Evolutionary conservation across 2,888 invertebrate genomes (phyloP).

Genomic region (Drosophila nigricruria): DNA sequence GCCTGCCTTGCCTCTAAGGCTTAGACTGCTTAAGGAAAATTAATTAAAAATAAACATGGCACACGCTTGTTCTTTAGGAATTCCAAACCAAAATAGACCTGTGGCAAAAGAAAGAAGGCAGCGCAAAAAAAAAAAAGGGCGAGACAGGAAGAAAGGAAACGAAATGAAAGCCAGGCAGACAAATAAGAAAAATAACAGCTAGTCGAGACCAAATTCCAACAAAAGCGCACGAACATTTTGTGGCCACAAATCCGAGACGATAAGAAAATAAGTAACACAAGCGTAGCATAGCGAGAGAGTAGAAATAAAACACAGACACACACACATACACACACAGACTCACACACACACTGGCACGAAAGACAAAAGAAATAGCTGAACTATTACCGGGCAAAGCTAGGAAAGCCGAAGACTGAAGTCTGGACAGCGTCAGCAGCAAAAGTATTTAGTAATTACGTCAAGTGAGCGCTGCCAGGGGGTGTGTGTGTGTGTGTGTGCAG

Average conservation of each 20-base stretch:
- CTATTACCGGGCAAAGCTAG: constrained; percentile 28
- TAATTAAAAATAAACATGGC: constrained; percentile 81
- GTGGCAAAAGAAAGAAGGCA: constrained; percentile 41
- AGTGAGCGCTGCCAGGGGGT: constrained; percentile 12
- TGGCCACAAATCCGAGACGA: constrained; percentile 79
- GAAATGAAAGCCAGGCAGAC: constrained; percentile 55
- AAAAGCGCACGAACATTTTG: constrained; percentile 75
- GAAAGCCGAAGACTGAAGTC: constrained; percentile 24
- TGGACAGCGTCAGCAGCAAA: constrained; percentile 61
- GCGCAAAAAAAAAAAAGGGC: not conserved
- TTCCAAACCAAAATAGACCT: constrained; percentile 75
- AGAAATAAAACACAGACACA: constrained; percentile 18
- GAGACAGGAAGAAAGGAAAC: constrained; percentile 17
- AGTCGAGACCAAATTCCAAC: constrained; percentile 71
- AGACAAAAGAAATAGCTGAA: constrained; percentile 55
- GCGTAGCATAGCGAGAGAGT: constrained; percentile 8
- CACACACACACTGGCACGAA: not conserved
- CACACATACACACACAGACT: not conserved
- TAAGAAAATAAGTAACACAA: constrained; percentile 76
- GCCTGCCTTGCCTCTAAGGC: constrained; percentile 46
- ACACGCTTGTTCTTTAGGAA: constrained; percentile 76
- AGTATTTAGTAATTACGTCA: constrained; percentile 80
- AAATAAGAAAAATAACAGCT: constrained; percentile 69
- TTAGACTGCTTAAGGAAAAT: constrained; percentile 81
- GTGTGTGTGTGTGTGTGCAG: not conserved